Evolutionary conservation across 2,888 invertebrate species (phyloP).

Genomic region (Himalopsyche anomala): DNA sequence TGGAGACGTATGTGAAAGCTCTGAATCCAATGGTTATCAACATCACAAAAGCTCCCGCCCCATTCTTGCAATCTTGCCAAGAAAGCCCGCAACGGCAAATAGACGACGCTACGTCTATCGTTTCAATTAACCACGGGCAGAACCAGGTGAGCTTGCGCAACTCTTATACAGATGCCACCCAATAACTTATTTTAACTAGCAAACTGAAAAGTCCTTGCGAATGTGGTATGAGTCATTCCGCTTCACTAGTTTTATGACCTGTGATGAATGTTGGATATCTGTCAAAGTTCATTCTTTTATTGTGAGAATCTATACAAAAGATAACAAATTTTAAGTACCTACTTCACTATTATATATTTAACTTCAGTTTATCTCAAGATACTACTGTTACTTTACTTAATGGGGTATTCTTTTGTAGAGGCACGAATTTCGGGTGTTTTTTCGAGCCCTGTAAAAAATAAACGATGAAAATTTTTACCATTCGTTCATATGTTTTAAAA

Average conservation of each 20-base stretch:
- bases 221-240: not conserved
- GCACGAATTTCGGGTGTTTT: too few species aligned
- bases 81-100: not conserved
- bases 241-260: not conserved
- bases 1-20: too few species aligned
- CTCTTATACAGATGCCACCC: not conserved
- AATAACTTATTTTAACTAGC: not conserved
- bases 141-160: not conserved
- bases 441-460: too few species aligned
- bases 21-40: not conserved
- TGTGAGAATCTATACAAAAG: not conserved
- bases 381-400: too few species aligned
- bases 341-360: not conserved
- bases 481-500: too few species aligned
- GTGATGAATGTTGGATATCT: not conserved
- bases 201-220: not conserved
- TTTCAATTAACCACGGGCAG: constrained; percentile 3
- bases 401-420: too few species aligned
- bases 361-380: too few species aligned
- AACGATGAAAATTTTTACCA: too few species aligned
- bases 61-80: not conserved
- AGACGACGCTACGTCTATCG: not conserved
- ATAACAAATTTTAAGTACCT: not conserved
- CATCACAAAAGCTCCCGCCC: not conserved
- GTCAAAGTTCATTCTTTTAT: not conserved